Base-by-base conservation (phyloP, 2,113 vertebrate species). In the Zosterops japonicus region DNA sequence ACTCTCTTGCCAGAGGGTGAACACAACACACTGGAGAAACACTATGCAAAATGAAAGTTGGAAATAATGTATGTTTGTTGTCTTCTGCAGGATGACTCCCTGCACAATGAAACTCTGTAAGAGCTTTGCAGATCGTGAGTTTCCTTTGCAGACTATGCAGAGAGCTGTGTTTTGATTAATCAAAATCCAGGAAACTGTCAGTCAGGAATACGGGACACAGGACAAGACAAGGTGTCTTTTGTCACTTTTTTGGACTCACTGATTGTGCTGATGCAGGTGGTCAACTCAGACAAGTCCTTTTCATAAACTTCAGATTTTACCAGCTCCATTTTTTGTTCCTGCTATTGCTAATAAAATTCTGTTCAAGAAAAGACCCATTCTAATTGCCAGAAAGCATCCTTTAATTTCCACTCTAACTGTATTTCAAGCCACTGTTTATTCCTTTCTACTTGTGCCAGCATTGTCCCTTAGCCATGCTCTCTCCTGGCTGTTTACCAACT, bases 381-480 rank as follows among this genome's bases (percentile, higher is more conserved):
- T 93, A 82, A 89, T 91, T 89, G 44, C 75, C 56, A 89, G 74
- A 93, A 94, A 85, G 74, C 61, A 93, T 89, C 91, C 91, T 91
- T 95, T 87, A 95, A 93, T 94, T 93, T 94, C 81, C 49, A 92
- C 55, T 75, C 44, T 84, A 82, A 92, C 71, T 68, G 53, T 65
- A 93, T 89, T 94, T 91, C 56, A 82, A 91, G 65, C 12, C 81
- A 55, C 68, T 78, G 44, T 79, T 85, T 89, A 68, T 68, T 89
- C 87, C 84, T 93, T 95, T 95, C 81, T 91, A 84, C 65, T 94
- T 69, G n/a, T 89, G 94, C 96, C 95, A 96, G 91, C 76, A 93
- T 81, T 95, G 95, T 94, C 83, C 71, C 83, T 81, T 42, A 87
- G 64, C 88, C 89, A 63, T 93, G 71, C 29, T 93, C 74, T 89